Conservation (phyloP, 1,140 invertebrate species). For the Thaumetopoea pityocampa region DNA sequence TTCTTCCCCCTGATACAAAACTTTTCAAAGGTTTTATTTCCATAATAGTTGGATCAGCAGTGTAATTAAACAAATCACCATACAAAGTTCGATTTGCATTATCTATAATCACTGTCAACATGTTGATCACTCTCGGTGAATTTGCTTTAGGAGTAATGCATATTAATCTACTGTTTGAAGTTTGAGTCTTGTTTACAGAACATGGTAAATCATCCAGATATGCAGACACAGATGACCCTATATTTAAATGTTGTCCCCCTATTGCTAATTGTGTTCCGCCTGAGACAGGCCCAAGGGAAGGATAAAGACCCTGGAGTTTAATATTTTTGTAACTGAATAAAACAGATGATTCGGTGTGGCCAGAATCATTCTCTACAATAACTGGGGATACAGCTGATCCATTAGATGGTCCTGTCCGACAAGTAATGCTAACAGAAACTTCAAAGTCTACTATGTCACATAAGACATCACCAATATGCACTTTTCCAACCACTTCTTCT, state of each 20-base stretch:
- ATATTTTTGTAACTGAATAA: conserved; percentile 94
- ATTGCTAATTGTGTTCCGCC: conserved; percentile 96
- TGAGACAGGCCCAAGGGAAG: conserved; percentile 91
- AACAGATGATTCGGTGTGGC: conserved; percentile 91
- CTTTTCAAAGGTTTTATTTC: conserved; percentile 93
- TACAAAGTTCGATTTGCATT: conserved; percentile 82
- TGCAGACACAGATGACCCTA: conserved; percentile 92
- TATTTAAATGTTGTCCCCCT: conserved; percentile 93
- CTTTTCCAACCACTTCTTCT: conserved; percentile 93
- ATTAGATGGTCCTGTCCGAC: conserved; percentile 87
- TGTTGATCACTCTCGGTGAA: conserved; percentile 55
- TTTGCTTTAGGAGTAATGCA: conserved; percentile 87
- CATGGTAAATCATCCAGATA: conserved; percentile 93
- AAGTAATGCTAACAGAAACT: conserved; percentile 94
- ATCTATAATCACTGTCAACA: conserved; percentile 75
- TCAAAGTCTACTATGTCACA: conserved; percentile 93
- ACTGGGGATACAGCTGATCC: conserved; percentile 87
- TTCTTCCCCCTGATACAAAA: conserved; percentile 93
- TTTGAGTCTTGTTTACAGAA: conserved; percentile 90
- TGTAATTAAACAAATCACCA: conserved; percentile 95
- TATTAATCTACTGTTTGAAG: conserved; percentile 90
- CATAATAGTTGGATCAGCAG: conserved; percentile 94
- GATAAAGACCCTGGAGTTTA: conserved; percentile 86
- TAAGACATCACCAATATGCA: conserved; percentile 92
- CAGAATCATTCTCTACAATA: conserved; percentile 92